phyloP scores from a whole-genome alignment of 2,888 invertebrate species.

The Ophraella communa region DNA sequence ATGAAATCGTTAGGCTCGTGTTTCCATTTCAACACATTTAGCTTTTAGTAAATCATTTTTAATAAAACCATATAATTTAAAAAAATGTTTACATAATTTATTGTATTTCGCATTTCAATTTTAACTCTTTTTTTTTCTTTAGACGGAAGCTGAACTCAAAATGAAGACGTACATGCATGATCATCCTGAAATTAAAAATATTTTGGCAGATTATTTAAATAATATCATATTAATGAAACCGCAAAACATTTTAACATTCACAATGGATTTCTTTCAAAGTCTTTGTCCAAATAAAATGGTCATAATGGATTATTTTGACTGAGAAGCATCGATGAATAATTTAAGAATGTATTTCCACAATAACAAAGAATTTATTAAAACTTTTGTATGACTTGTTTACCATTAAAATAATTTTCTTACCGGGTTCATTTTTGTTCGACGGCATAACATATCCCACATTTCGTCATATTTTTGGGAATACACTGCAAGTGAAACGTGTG shows the following conservation, averaged over 20 bases:
- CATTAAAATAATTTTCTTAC: slow-evolving; percentile 13
- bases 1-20: no score
- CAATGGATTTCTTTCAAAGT: slow-evolving; percentile 64
- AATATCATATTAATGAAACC: slow-evolving; percentile 66
- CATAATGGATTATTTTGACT: slow-evolving; percentile 28
- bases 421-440: slow-evolving; percentile 43
- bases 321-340: background rate
- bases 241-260: slow-evolving; percentile 65
- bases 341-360: background rate
- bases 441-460: slow-evolving; percentile 57
- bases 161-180: slow-evolving; percentile 66
- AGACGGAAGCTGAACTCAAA: slow-evolving; percentile 62
- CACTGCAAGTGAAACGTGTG: slow-evolving; percentile 90
- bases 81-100: no score
- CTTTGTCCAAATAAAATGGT: slow-evolving; percentile 62
- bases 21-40: background rate
- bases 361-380: background rate
- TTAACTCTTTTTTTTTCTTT: slow-evolving; percentile 30
- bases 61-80: no score
- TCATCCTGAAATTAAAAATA: slow-evolving; percentile 64
- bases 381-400: background rate
- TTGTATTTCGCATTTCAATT: background rate
- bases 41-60: no score
- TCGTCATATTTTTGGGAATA: slow-evolving; percentile 64
- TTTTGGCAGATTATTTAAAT: slow-evolving; percentile 68